Conservation (phyloP, 2,888 invertebrate genomes). For the Orthonevra nobilis region DNA sequence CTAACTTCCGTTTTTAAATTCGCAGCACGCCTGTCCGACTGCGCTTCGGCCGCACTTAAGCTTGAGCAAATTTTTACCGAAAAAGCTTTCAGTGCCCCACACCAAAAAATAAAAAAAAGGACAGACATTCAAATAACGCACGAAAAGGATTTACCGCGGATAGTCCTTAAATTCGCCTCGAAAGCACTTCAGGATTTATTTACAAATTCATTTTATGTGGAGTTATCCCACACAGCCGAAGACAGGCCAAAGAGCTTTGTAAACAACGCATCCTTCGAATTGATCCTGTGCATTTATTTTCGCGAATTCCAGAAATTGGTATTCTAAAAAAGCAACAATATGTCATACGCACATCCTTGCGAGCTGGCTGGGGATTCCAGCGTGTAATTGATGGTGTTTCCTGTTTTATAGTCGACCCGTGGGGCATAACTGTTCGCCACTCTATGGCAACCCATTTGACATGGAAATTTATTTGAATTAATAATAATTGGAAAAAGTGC, state of each 20-base stretch:
- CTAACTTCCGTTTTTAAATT: neutral
- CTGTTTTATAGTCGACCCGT: conserved; percentile 13
- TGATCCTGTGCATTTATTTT: neutral
- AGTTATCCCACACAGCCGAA: conserved; percentile 22
- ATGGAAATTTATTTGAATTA: conserved; percentile 67
- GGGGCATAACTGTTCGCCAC: conserved; percentile 4
- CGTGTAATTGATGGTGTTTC: conserved; percentile 55
- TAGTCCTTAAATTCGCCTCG: conserved; percentile 33
- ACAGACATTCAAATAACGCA: conserved; percentile 50
- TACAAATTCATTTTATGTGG: conserved; percentile 28
- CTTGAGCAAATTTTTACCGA: neutral
- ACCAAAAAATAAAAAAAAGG: neutral
- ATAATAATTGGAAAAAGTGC: conserved; percentile 51
- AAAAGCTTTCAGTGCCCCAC: neutral
- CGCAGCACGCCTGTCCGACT: no score
- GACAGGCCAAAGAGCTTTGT: conserved; percentile 37
- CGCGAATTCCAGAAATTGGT: conserved; percentile 20
- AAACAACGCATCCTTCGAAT: no score
- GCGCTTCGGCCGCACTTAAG: no score
- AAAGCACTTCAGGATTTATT: conserved; percentile 48
- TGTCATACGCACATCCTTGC: conserved; percentile 57
- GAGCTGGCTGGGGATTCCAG: conserved; percentile 30
- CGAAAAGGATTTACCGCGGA: conserved; percentile 51
- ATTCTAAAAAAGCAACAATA: conserved; percentile 38
- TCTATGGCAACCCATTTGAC: conserved; percentile 44